phyloP scores from a whole-genome alignment of 2,797 vertebrate genomes.

The Mus minutoides region DNA sequence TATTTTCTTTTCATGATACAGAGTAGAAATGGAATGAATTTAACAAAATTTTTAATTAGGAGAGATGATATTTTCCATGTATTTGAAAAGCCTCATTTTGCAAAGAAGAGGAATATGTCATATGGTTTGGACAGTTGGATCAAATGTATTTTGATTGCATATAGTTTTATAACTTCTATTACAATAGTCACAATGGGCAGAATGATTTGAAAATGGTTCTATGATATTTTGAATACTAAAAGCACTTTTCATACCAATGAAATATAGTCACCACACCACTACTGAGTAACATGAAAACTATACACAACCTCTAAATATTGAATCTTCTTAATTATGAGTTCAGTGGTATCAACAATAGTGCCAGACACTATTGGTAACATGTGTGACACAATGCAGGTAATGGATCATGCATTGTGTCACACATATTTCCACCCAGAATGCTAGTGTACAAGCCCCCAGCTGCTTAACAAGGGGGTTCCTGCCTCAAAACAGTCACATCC shows the following conservation, averaged over 20 bases:
- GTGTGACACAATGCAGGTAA: too few relatives aligned
- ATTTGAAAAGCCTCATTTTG: slow-evolving; percentile 67
- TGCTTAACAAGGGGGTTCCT: background rate
- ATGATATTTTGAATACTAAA: slow-evolving; percentile 31
- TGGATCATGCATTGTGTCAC: accelerated
- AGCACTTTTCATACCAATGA: slow-evolving; percentile 4
- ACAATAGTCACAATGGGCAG: slow-evolving; percentile 12
- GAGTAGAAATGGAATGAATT: slow-evolving; percentile 60
- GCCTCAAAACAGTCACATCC: background rate
- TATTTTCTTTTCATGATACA: slow-evolving; percentile 37
- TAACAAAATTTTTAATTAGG: slow-evolving; percentile 54
- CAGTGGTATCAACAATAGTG: too few relatives aligned
- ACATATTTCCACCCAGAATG: accelerated
- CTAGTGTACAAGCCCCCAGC: too few relatives aligned
- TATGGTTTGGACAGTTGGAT: background rate
- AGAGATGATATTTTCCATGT: background rate
- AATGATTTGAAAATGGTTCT: slow-evolving; percentile 51
- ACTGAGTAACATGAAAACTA: background rate
- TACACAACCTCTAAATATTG: background rate
- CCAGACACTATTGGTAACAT: background rate
- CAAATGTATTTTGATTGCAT: slow-evolving; percentile 48
- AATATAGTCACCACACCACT: slow-evolving; percentile 10
- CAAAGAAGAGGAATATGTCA: slow-evolving; percentile 16
- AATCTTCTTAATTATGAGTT: background rate
- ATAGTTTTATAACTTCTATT: slow-evolving; percentile 16